phyloP scores from a whole-genome alignment of 1,140 invertebrate genomes.

The Elysia chlorotica region DNA sequence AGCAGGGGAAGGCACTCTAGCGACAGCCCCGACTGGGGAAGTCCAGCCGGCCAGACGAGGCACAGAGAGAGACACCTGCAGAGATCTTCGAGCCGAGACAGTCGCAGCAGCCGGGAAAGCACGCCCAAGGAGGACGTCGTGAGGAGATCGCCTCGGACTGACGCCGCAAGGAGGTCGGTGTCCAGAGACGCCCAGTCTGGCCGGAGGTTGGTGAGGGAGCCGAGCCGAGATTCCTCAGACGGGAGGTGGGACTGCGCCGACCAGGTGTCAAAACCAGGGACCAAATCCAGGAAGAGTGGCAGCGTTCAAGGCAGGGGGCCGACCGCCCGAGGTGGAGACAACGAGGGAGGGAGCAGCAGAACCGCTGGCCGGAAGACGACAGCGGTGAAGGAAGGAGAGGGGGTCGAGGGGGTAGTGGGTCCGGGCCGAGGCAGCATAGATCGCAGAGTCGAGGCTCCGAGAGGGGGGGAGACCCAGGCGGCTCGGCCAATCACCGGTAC shows the following conservation, averaged over 20 bases:
- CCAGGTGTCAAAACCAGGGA: too few relatives aligned
- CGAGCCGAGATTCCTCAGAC: slow-evolving; percentile 2
- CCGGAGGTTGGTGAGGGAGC: neutral
- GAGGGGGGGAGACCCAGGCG: neutral
- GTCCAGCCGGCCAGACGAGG: neutral
- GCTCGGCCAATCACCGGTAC: neutral
- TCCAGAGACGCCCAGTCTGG: neutral
- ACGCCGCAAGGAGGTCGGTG: neutral
- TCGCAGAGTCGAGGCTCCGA: neutral
- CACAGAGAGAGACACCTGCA: neutral
- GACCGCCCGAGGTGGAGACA: too few relatives aligned
- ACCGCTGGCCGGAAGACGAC: too few relatives aligned
- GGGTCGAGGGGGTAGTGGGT: neutral
- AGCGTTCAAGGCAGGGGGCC: too few relatives aligned
- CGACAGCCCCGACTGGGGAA: slow-evolving; percentile 4
- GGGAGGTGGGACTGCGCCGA: slow-evolving; percentile 1
- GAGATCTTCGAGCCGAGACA: slow-evolving; percentile 3
- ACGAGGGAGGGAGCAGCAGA: too few relatives aligned
- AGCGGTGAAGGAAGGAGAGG: neutral
- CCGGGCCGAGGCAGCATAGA: neutral
- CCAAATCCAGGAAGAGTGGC: too few relatives aligned
- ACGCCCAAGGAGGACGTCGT: slow-evolving; percentile 5
- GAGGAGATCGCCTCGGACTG: neutral
- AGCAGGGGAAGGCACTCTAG: slow-evolving; percentile 6
- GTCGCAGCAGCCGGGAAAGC: neutral